phyloP scores from a whole-genome alignment of 2,113 vertebrate genomes.

The Crotalus viridis region DNA sequence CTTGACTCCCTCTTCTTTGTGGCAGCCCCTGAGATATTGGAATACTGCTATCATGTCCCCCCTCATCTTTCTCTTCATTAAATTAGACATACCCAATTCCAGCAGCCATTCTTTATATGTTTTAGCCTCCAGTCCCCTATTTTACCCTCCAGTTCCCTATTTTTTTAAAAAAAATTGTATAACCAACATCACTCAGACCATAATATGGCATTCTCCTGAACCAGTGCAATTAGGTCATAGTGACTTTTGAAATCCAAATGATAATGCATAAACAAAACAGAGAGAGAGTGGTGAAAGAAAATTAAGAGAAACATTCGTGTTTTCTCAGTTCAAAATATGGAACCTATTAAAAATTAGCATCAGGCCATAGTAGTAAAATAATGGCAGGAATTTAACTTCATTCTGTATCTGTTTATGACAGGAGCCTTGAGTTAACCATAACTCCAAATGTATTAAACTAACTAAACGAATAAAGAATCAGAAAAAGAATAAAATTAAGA shows the following conservation, averaged over 20 bases:
- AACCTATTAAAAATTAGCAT: neutral
- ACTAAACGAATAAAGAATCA: neutral
- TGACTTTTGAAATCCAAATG: neutral
- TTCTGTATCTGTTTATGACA: neutral
- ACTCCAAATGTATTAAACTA: neutral
- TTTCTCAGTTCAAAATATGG: neutral
- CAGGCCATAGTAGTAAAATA: neutral
- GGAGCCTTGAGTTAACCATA: neutral
- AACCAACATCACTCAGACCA: neutral
- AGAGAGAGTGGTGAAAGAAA: neutral
- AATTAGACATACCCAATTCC: too few species aligned
- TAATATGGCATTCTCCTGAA: neutral
- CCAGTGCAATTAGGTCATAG: neutral
- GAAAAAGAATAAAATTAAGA: neutral
- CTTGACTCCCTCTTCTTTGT: too few species aligned
- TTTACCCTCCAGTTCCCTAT: neutral
- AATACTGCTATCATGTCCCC: too few species aligned
- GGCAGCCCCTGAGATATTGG: too few species aligned
- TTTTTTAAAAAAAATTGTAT: neutral
- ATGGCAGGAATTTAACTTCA: neutral
- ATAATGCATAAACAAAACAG: neutral
- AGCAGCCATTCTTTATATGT: too few species aligned
- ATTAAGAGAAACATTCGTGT: neutral
- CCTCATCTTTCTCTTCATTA: too few species aligned
- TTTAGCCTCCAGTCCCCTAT: too few species aligned